phyloP scores from a whole-genome alignment of 2,797 vertebrate genomes.

The Tadarida brasiliensis region DNA sequence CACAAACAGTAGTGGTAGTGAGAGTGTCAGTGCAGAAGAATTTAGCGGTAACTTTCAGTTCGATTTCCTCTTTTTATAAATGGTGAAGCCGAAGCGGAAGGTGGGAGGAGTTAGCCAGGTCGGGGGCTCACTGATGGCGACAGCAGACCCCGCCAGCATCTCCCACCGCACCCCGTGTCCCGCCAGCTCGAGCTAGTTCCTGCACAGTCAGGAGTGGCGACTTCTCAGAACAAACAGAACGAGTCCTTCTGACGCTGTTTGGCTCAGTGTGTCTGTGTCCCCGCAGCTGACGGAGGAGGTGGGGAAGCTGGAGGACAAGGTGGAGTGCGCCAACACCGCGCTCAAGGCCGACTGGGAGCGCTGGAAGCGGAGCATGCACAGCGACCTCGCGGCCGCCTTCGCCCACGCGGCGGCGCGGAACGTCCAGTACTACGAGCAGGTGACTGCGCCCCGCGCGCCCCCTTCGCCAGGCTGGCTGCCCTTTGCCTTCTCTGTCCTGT shows the following conservation, averaged over 20 bases:
- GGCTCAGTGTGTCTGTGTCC: conserved; percentile 43
- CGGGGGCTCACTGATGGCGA: neutral
- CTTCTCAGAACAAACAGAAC: neutral
- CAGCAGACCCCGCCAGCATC: neutral
- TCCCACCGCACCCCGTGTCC: neutral
- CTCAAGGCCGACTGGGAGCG: conserved; percentile 94
- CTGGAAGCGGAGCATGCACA: conserved; percentile 93
- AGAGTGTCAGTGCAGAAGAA: neutral
- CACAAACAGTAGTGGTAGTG: neutral
- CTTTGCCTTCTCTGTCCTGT: neutral
- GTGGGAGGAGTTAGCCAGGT: neutral
- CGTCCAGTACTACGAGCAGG: conserved; percentile 95
- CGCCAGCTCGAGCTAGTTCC: neutral
- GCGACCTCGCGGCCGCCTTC: conserved; percentile 93
- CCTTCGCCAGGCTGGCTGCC: neutral
- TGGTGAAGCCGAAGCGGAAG: neutral
- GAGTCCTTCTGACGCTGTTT: too few relatives aligned
- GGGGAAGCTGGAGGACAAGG: conserved; percentile 93
- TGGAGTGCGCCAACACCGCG: conserved; percentile 94
- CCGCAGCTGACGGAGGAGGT: conserved; percentile 94
- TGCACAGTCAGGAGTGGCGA: neutral
- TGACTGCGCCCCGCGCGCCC: conserved; percentile 79
- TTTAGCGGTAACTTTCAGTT: neutral
- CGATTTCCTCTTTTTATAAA: neutral
- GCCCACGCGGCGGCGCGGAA: conserved; percentile 92